These are phyloP conservation scores for Nyctalus aviator DNA, from an alignment of 2,797 vertebrate genomes.

Conservation along the genomic window DNA sequence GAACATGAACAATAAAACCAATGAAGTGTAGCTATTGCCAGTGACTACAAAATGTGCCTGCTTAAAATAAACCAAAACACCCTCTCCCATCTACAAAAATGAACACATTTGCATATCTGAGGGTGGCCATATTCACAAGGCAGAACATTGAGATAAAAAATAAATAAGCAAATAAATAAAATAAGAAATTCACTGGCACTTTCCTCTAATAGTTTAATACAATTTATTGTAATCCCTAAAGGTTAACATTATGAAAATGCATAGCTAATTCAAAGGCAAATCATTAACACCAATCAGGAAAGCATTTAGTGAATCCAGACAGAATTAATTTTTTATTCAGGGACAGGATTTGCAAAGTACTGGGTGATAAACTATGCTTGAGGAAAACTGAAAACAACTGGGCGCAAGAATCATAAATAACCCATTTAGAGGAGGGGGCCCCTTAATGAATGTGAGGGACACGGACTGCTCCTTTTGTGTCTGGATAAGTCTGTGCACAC, in stretches of 20 bases:
- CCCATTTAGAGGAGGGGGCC: not conserved
- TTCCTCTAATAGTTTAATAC: slow-evolving; percentile 13
- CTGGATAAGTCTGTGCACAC: not conserved
- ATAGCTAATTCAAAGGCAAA: slow-evolving; percentile 29
- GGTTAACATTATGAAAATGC: not conserved
- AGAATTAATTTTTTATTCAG: slow-evolving; percentile 28
- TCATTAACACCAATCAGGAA: not conserved
- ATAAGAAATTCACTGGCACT: not conserved
- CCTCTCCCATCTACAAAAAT: not conserved
- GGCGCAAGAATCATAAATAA: not conserved
- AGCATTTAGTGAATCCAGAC: not conserved
- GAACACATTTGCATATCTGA: not conserved
- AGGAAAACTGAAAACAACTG: not conserved
- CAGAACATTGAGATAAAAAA: not conserved
- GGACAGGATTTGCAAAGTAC: not conserved
- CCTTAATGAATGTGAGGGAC: not conserved
- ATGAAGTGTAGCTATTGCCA: not conserved
- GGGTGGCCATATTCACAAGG: not conserved
- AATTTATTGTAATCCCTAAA: not conserved
- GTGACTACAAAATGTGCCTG: not conserved
- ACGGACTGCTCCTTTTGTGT: not conserved
- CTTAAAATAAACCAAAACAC: slow-evolving; percentile 49
- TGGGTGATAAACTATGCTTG: not conserved
- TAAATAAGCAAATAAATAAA: not conserved
- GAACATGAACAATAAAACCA: slow-evolving; percentile 40